Conservation (phyloP, 2,888 invertebrate genomes). For the Amphimallon solstitiale region DNA sequence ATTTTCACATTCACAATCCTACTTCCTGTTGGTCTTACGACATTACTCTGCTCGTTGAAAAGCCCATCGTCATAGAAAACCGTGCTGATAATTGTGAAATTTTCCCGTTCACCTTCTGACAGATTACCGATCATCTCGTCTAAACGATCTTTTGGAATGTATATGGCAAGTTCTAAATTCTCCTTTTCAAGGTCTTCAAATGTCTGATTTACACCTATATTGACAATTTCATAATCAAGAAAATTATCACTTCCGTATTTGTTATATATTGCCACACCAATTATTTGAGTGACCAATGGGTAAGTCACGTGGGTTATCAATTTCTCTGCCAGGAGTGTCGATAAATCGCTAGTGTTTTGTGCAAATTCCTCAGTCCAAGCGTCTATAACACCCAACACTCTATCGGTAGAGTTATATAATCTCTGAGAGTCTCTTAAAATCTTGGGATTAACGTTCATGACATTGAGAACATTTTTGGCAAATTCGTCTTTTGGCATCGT, state of each 20-base stretch:
- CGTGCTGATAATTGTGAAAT: conserved; percentile 11
- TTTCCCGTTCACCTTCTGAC: background rate
- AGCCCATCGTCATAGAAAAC: conserved; percentile 22
- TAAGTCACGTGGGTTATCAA: background rate
- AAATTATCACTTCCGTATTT: background rate
- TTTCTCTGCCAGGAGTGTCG: background rate
- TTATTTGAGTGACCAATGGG: background rate
- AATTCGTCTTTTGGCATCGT: no score
- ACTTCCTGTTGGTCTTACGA: conserved; percentile 11
- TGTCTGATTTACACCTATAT: conserved; percentile 5
- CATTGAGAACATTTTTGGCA: conserved; percentile 21
- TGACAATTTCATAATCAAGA: background rate
- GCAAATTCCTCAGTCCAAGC: conserved; percentile 16
- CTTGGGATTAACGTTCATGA: conserved; percentile 7
- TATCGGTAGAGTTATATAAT: conserved; percentile 30
- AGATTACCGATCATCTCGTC: background rate
- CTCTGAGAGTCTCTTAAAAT: conserved; percentile 8
- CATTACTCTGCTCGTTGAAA: conserved; percentile 1
- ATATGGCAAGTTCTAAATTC: conserved; percentile 17
- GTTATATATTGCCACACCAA: conserved; percentile 10
- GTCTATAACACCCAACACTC: conserved; percentile 25
- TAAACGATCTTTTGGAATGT: background rate
- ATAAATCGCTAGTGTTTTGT: conserved; percentile 4
- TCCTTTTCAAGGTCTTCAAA: conserved; percentile 5
- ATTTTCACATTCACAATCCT: conserved; percentile 12